Conservation (phyloP, 2,797 vertebrate species). For the Spondyliosoma cantharus region DNA sequence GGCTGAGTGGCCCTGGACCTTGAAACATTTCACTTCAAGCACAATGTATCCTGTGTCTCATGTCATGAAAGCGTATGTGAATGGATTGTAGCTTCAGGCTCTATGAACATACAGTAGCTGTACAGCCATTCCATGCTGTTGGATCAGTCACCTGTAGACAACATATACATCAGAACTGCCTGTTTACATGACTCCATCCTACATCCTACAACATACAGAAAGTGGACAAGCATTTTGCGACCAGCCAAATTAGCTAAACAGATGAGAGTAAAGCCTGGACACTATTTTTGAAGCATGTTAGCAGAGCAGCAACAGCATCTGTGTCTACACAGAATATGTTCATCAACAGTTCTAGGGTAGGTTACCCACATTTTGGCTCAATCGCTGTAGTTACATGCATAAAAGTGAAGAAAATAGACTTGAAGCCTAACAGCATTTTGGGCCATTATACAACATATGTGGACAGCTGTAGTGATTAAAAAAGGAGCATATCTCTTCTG, state of each 20-base stretch:
- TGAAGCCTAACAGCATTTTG: background rate
- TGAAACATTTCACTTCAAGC: background rate
- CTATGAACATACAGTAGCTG: too few relatives aligned
- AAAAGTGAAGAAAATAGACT: background rate
- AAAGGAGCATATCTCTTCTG: background rate
- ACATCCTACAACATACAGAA: background rate
- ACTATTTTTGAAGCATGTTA: background rate
- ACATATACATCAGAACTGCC: constrained; percentile 4
- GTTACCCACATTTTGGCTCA: background rate
- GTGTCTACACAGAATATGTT: background rate
- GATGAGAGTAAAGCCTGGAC: background rate
- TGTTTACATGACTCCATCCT: background rate
- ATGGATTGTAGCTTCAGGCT: background rate
- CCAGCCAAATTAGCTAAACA: background rate
- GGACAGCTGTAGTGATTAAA: background rate
- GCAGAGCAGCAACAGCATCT: background rate
- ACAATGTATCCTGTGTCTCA: background rate
- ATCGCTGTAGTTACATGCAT: too few relatives aligned
- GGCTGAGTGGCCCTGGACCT: background rate
- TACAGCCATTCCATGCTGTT: background rate
- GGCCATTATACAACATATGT: background rate
- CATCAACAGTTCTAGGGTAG: too few relatives aligned
- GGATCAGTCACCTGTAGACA: background rate
- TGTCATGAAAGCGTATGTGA: background rate
- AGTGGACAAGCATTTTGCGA: background rate